Conservation (phyloP, 2,113 vertebrate species). For the Geothlypis trichas region DNA sequence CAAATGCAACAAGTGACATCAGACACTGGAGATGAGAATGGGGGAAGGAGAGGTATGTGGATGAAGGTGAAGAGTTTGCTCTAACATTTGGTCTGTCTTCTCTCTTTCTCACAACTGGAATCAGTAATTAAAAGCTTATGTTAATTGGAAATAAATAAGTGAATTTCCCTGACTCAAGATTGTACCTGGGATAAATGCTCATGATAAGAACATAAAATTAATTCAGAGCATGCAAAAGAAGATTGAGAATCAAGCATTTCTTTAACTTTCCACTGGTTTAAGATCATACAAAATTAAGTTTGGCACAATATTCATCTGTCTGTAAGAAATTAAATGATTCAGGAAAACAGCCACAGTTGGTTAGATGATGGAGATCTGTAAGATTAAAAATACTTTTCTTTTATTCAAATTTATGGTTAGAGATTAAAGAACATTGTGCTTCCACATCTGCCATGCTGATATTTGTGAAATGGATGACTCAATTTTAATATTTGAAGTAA, state of each 20-base stretch:
- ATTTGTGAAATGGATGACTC: not conserved
- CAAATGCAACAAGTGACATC: rapidly evolving
- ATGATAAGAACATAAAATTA: not conserved
- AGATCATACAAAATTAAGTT: not conserved
- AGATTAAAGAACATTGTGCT: not conserved
- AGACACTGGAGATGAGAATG: not conserved
- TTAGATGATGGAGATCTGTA: not conserved
- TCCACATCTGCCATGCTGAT: not conserved
- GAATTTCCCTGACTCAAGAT: not conserved
- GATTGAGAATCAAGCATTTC: not conserved
- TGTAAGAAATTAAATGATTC: not conserved
- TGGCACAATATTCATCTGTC: not conserved
- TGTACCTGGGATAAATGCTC: not conserved
- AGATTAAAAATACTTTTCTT: not conserved
- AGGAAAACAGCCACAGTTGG: not conserved
- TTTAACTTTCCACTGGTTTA: not conserved
- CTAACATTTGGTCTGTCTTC: not conserved
- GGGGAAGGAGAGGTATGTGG: not conserved
- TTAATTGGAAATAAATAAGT: not conserved
- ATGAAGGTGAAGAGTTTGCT: not conserved
- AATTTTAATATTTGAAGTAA: not conserved
- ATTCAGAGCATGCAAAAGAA: not conserved
- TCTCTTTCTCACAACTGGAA: not conserved
- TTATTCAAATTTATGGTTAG: not conserved
- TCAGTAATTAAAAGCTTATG: not conserved